These are phyloP conservation scores for Orthosia gothica DNA, from an alignment of 2,888 invertebrate genomes.

Conservation along the genomic window DNA sequence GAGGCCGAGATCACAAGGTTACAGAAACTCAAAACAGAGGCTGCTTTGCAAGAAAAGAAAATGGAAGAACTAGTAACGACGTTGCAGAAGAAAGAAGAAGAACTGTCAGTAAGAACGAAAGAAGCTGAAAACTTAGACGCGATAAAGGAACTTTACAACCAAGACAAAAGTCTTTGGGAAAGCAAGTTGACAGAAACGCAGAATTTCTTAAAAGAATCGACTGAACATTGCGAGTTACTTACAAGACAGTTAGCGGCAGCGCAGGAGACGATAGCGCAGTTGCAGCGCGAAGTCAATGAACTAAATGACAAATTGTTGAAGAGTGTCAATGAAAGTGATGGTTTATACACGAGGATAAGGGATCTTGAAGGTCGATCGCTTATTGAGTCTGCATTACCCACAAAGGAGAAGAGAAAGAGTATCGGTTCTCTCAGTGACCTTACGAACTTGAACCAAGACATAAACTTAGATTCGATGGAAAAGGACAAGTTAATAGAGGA, in stretches of 20 bases:
- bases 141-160: slow-evolving; percentile 91
- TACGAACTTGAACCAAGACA: slow-evolving; percentile 95
- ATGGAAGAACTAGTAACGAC: slow-evolving; percentile 95
- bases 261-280: slow-evolving; percentile 92
- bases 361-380: slow-evolving; percentile 93
- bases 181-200: slow-evolving; percentile 93
- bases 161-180: slow-evolving; percentile 94
- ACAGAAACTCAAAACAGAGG: slow-evolving; percentile 94
- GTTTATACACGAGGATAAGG: slow-evolving; percentile 93
- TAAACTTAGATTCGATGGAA: slow-evolving; percentile 94
- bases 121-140: slow-evolving; percentile 93
- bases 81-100: slow-evolving; percentile 95
- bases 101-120: slow-evolving; percentile 93
- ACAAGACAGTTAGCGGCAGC: slow-evolving; percentile 93
- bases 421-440: slow-evolving; percentile 96
- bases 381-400: slow-evolving; percentile 84
- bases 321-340: slow-evolving; percentile 95
- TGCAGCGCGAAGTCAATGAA: slow-evolving; percentile 93
- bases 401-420: slow-evolving; percentile 92
- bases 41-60: slow-evolving; percentile 93
- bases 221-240: slow-evolving; percentile 92
- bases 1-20: slow-evolving; percentile 94
- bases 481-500: slow-evolving; percentile 95
- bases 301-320: slow-evolving; percentile 93
- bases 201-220: slow-evolving; percentile 93